phyloP scores from a whole-genome alignment of 2,113 vertebrate species.

The Fulica atra region DNA sequence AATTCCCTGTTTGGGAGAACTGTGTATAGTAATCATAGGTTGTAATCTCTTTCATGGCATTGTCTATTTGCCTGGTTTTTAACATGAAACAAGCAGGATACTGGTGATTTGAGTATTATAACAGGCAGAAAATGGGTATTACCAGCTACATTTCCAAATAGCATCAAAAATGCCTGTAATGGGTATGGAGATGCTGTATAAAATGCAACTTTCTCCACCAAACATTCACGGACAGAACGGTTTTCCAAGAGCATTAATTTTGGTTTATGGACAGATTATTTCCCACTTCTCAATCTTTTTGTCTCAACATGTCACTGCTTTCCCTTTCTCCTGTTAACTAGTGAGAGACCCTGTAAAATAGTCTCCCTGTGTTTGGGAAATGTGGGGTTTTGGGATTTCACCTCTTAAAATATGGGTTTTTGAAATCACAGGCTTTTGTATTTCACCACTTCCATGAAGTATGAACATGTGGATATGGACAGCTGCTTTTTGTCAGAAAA shows the following conservation, averaged over 20 bases:
- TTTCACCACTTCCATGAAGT: constrained; percentile 82
- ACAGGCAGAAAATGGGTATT: neutral
- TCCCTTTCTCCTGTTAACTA: neutral
- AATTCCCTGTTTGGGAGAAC: neutral
- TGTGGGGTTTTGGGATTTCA: neutral
- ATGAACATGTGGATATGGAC: constrained; percentile 83
- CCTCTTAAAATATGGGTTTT: neutral
- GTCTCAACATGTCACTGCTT: neutral
- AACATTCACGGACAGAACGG: neutral
- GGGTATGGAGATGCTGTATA: neutral
- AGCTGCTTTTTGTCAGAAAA: constrained; percentile 83
- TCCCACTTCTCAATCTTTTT: neutral
- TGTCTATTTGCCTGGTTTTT: neutral
- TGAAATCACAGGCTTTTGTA: constrained; percentile 80
- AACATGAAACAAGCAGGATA: neutral
- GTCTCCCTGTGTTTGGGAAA: neutral
- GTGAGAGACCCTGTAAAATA: neutral
- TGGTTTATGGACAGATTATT: neutral
- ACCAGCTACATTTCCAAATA: neutral
- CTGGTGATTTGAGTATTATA: neutral
- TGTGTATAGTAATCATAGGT: neutral
- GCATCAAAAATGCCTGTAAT: neutral
- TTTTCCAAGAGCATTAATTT: neutral
- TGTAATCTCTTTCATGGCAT: neutral
- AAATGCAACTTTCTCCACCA: neutral